phyloP scores from a whole-genome alignment of 1,140 invertebrate genomes.

The Polyergus mexicanus region DNA sequence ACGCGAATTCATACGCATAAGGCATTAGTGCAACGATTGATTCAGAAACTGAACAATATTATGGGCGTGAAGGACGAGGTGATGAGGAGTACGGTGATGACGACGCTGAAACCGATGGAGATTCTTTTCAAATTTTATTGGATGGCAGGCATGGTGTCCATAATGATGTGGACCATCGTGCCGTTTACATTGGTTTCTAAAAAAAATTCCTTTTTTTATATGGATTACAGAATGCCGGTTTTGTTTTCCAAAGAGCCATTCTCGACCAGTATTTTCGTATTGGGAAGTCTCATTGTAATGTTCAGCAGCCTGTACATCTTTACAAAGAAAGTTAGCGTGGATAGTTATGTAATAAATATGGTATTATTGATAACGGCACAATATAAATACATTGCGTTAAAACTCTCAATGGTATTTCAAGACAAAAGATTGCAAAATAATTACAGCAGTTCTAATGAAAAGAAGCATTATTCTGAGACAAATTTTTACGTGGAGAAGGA shows the following conservation, averaged over 20 bases:
- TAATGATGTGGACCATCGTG: neutral
- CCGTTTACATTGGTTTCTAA: neutral
- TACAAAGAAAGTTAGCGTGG: conserved; percentile 17
- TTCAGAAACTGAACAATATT: conserved; percentile 40
- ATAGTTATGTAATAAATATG: conserved; percentile 35
- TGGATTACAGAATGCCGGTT: conserved; percentile 25
- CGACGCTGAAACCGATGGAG: conserved; percentile 11
- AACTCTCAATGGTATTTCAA: conserved; percentile 28
- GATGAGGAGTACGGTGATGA: neutral
- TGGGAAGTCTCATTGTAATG: conserved; percentile 2
- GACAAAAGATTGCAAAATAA: neutral
- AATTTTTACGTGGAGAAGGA: neutral
- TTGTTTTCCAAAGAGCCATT: neutral
- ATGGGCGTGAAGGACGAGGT: neutral
- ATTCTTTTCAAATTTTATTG: conserved; percentile 21
- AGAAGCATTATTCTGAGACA: neutral
- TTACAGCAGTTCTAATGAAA: neutral
- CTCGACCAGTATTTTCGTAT: neutral
- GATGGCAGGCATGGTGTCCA: neutral
- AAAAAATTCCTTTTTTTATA: neutral
- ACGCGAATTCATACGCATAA: conserved; percentile 36
- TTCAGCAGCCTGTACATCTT: neutral
- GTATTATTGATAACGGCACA: conserved; percentile 24
- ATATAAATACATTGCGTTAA: conserved; percentile 19
- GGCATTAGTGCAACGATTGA: conserved; percentile 35